These are phyloP conservation scores for Aphaenogaster ashmeadi DNA, from an alignment of 1,140 invertebrate species.

Conservation along the genomic window DNA sequence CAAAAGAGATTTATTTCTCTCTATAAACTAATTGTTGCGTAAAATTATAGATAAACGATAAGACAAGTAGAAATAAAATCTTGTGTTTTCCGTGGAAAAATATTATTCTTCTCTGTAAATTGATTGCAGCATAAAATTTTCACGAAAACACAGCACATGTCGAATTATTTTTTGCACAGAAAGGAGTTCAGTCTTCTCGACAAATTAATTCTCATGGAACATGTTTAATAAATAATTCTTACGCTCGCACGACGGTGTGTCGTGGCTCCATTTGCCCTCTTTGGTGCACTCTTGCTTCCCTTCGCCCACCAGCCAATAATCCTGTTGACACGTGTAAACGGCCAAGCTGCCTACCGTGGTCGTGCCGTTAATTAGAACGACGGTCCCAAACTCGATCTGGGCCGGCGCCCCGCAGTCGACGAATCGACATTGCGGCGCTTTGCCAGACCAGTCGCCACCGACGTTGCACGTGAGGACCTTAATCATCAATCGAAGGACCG, in stretches of 20 bases:
- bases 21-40: not conserved
- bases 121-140: not conserved
- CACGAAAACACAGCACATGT: not conserved
- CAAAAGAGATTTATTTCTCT: not conserved
- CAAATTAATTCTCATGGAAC: not conserved
- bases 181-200: not conserved
- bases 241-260: conserved; percentile 95
- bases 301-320: conserved; percentile 94
- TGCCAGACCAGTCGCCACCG: conserved; percentile 94
- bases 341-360: conserved; percentile 93
- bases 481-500: not conserved
- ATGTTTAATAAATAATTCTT: conserved; percentile 80
- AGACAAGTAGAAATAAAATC: not conserved
- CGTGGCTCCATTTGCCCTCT: conserved; percentile 95
- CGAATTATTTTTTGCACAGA: not conserved
- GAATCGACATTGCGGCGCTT: conserved; percentile 93
- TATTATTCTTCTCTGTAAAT: not conserved
- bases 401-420: conserved; percentile 95
- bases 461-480: conserved; percentile 93
- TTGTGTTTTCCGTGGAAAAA: not conserved
- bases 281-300: conserved; percentile 91
- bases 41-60: not conserved
- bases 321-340: conserved; percentile 93
- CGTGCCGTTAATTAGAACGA: conserved; percentile 91
- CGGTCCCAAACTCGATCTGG: conserved; percentile 92